phyloP scores from a whole-genome alignment of 2,113 vertebrate genomes.

The Camelus dromedarius region DNA sequence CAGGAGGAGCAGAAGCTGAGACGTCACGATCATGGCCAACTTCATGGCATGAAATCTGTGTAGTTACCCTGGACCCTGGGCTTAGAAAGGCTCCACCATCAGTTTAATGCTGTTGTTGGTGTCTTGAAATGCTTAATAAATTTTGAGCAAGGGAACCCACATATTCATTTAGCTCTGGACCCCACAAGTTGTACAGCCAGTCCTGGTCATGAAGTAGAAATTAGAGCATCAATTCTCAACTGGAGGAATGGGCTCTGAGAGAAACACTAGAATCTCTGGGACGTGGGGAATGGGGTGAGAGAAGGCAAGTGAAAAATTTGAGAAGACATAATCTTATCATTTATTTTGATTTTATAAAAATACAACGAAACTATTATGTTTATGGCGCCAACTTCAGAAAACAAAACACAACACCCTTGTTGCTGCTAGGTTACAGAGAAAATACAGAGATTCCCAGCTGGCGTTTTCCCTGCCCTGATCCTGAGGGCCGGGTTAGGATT shows the following conservation, averaged over 20 bases:
- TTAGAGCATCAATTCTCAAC: background rate
- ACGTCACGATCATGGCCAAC: background rate
- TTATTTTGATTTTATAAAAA: slow-evolving; percentile 47
- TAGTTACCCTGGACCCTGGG: background rate
- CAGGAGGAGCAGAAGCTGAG: background rate
- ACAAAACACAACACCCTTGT: slow-evolving; percentile 26
- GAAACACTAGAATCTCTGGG: background rate
- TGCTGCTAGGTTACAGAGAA: slow-evolving; percentile 38
- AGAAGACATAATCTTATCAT: background rate
- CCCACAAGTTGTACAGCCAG: background rate
- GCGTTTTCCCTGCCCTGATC: background rate
- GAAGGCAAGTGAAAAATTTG: background rate
- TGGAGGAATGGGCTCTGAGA: background rate
- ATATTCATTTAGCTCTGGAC: background rate
- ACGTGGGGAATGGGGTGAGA: fast-evolving
- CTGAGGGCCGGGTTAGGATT: background rate
- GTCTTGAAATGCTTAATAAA: background rate
- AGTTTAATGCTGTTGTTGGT: background rate
- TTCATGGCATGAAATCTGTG: fast-evolving
- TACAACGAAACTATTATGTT: background rate
- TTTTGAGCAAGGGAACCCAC: background rate
- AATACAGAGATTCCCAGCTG: background rate
- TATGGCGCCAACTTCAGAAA: background rate
- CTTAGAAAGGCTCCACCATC: background rate
- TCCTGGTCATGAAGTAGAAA: background rate